Conservation (phyloP, 1,140 invertebrate species). For the Belonocnema kinseyi region DNA sequence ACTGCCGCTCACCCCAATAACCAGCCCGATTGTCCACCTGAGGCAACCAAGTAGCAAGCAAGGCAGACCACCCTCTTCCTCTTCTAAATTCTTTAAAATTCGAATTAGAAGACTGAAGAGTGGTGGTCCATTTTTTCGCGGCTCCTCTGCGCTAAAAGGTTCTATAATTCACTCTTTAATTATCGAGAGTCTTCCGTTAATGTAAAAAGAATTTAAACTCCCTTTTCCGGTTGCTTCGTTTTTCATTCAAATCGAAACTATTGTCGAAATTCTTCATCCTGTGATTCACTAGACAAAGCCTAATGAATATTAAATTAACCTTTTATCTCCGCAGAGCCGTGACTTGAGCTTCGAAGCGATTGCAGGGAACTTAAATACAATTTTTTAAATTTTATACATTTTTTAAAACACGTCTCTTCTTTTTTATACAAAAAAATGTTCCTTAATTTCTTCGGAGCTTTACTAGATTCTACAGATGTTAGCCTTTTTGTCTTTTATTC, state of each 20-base stretch:
- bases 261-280: no score
- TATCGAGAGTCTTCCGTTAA: no score
- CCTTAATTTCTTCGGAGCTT: slow-evolving; percentile 38
- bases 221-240: background rate
- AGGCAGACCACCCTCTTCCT: slow-evolving; percentile 75
- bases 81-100: slow-evolving; percentile 65
- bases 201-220: no score
- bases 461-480: slow-evolving; percentile 60
- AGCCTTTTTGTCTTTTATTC: slow-evolving; percentile 60
- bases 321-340: slow-evolving; percentile 58
- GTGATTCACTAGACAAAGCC: no score
- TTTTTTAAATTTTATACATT: slow-evolving; percentile 32
- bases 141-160: slow-evolving; percentile 59
- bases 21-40: slow-evolving; percentile 94
- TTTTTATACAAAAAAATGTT: slow-evolving; percentile 7
- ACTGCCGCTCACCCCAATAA: slow-evolving; percentile 89
- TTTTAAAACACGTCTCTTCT: slow-evolving; percentile 12
- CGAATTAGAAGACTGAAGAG: slow-evolving; percentile 51
- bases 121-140: slow-evolving; percentile 60
- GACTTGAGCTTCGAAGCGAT: slow-evolving; percentile 33
- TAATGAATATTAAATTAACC: slow-evolving; percentile 36
- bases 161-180: background rate
- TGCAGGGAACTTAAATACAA: slow-evolving; percentile 24
- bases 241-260: no score
- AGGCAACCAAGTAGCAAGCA: slow-evolving; percentile 84